Conservation (phyloP, 2,113 vertebrate genomes). For the Meleagris gallopavo region DNA sequence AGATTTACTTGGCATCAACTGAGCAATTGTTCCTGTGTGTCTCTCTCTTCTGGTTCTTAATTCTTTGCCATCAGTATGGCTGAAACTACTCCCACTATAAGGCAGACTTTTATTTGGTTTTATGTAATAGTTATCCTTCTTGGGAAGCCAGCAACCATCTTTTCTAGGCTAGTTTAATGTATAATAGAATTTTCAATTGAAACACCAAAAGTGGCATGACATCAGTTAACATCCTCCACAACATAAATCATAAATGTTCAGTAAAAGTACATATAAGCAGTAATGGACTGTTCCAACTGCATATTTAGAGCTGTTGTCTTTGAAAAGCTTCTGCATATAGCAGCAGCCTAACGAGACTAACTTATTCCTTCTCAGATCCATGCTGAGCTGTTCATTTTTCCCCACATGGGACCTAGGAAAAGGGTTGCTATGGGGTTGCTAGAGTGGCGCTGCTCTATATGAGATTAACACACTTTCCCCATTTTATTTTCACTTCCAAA, state of each 20-base stretch:
- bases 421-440: constrained; percentile 14
- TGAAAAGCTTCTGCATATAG: not conserved
- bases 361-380: not conserved
- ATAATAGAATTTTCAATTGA: not conserved
- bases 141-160: not conserved
- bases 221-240: not conserved
- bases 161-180: not conserved
- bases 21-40: not conserved
- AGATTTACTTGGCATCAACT: not conserved
- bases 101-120: not conserved
- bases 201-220: not conserved
- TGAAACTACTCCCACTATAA: not conserved
- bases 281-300: not conserved
- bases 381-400: not conserved
- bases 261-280: not conserved
- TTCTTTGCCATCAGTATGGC: not conserved
- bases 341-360: not conserved
- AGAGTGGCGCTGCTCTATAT: not conserved
- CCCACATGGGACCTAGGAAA: not conserved
- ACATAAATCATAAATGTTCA: not conserved
- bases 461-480: not conserved
- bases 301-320: not conserved
- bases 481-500: not conserved
- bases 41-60: not conserved
- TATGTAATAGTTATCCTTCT: not conserved